Conservation (phyloP, 2,797 vertebrate species). For the Epinephelus malabaricus region DNA sequence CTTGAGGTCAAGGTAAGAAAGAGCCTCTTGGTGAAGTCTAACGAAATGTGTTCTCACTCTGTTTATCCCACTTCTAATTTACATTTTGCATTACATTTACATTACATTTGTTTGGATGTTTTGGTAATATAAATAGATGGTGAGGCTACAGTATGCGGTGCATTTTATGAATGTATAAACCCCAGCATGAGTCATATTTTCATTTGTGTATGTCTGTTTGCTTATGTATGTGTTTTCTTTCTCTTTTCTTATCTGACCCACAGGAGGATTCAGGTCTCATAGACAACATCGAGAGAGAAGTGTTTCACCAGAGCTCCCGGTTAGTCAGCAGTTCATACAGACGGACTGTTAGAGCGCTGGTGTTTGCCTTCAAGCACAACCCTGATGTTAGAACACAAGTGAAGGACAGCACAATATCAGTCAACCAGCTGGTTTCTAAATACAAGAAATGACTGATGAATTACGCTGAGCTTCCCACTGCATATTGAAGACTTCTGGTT, state of each 20-base stretch:
- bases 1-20: constrained; percentile 90
- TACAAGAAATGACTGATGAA: constrained; percentile 89
- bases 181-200: neutral
- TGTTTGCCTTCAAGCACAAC: constrained; percentile 95
- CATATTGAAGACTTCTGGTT: neutral
- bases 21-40: neutral
- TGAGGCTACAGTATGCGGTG: neutral
- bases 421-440: constrained; percentile 88
- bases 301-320: constrained; percentile 94
- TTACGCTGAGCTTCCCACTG: neutral
- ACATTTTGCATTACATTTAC: neutral
- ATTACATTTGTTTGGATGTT: neutral
- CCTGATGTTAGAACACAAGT: constrained; percentile 89
- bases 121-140: neutral
- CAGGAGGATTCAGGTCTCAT: constrained; percentile 93
- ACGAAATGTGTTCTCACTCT: neutral
- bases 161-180: neutral
- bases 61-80: neutral
- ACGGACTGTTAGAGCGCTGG: constrained; percentile 91
- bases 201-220: neutral
- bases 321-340: constrained; percentile 91
- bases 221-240: neutral
- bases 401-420: constrained; percentile 85
- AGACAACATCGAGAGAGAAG: constrained; percentile 96
- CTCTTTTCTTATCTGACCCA: constrained; percentile 21